These are phyloP conservation scores for Echinarachnius parma DNA, from an alignment of 53 echinoderm and acorn worm genomes.

Conservation along the genomic window DNA sequence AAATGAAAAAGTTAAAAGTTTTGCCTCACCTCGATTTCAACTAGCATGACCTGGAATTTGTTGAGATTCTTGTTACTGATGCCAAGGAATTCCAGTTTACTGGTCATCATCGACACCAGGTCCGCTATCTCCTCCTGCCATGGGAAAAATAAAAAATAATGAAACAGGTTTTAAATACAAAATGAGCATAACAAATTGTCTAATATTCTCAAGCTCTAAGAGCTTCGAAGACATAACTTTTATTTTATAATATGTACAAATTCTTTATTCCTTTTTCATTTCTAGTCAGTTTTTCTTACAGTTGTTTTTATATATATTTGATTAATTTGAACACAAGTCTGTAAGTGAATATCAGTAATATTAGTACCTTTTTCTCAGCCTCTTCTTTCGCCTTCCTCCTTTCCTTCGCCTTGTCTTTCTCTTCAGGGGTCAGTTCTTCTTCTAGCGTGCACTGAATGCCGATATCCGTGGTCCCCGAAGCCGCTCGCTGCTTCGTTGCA, in stretches of 20 bases:
- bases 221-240: no score
- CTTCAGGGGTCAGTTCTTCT: conserved; percentile 31
- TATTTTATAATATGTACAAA: no score
- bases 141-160: background rate
- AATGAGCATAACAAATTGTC: no score
- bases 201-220: no score
- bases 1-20: no score
- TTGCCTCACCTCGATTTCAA: conserved; percentile 83
- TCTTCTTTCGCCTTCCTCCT: conserved; percentile 62
- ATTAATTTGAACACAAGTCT: no score
- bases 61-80: conserved; percentile 68
- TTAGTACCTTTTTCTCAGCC: conserved; percentile 71
- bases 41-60: conserved; percentile 85
- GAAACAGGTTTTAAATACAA: background rate
- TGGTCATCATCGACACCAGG: conserved; percentile 54
- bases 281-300: no score
- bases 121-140: conserved; percentile 69
- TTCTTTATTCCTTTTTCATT: no score
- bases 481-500: conserved; percentile 27
- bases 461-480: conserved; percentile 32
- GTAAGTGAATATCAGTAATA: no score
- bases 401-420: conserved; percentile 35
- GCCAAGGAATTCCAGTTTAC: conserved; percentile 80
- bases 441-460: conserved; percentile 72
- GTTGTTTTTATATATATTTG: no score